Percentiles rank a stretch among this genome's conserved stretches.
These are phyloP conservation scores for Eucidaris tribuloides DNA, from an alignment of 35 echinoderm and acorn worm species.

Conservation along the genomic window DNA sequence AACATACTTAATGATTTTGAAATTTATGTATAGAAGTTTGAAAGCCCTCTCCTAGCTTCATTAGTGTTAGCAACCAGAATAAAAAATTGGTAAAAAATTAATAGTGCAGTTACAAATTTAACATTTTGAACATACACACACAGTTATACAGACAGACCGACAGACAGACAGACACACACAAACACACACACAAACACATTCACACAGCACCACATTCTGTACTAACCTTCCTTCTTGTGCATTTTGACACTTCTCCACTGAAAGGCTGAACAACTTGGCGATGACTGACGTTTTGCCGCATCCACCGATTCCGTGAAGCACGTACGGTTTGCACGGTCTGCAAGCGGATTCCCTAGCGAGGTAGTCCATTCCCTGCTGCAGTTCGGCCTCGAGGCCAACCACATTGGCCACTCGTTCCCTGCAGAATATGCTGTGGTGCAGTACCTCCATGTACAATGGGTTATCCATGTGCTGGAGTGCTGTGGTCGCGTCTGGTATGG, in stretches of 20 bases:
- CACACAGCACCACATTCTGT: neutral
- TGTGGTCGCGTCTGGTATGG: slow-evolving; percentile 44
- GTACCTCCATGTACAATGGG: slow-evolving; percentile 61
- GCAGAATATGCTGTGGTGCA: slow-evolving; percentile 71
- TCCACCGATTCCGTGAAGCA: slow-evolving; percentile 79
- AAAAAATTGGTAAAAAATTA: no score
- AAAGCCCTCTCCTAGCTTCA: no score
- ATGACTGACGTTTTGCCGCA: slow-evolving; percentile 82
- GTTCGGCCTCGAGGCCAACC: slow-evolving; percentile 46
- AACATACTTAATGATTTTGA: no score
- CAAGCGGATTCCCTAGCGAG: slow-evolving; percentile 7
- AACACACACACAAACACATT: no score
- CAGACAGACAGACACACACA: no score
- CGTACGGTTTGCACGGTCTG: slow-evolving; percentile 46
- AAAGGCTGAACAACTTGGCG: slow-evolving; percentile 65
- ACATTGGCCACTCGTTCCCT: slow-evolving; percentile 71
- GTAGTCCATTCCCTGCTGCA: slow-evolving; percentile 40
- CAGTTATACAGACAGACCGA: no score
- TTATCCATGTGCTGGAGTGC: slow-evolving; percentile 37
- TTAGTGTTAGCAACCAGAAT: no score
- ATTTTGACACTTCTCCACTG: slow-evolving; percentile 24
- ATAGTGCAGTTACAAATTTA: no score
- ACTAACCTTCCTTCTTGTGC: slow-evolving; percentile 11
- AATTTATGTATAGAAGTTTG: no score
- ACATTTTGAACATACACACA: no score